phyloP scores from a whole-genome alignment of 2,888 invertebrate genomes.

The Caenorhabditis sulstoni region DNA sequence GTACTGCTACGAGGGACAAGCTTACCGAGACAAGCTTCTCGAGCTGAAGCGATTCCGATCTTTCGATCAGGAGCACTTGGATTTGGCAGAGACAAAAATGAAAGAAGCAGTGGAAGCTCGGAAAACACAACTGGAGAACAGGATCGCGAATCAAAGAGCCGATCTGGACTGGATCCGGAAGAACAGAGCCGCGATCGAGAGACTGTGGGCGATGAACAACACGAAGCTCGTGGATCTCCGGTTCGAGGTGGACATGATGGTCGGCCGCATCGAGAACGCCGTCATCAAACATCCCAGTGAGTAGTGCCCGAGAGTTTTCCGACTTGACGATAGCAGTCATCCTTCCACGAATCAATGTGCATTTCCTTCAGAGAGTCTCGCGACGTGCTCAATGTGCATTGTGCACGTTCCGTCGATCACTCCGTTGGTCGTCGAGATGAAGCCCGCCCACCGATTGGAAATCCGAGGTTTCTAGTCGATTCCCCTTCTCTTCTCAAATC shows the following conservation, averaged over 20 bases:
- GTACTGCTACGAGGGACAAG: not conserved
- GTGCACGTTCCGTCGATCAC: slow-evolving; percentile 14
- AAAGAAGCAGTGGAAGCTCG: not conserved
- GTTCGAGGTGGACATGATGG: slow-evolving; percentile 19
- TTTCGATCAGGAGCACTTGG: slow-evolving; percentile 3
- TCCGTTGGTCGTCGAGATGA: slow-evolving; percentile 17
- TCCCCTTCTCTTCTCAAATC: not conserved
- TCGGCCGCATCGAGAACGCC: slow-evolving; percentile 7
- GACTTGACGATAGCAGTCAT: not conserved
- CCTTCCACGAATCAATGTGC: not conserved
- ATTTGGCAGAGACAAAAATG: not conserved
- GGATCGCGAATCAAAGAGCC: slow-evolving; percentile 20
- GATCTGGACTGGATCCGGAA: slow-evolving; percentile 38
- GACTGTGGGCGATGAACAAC: slow-evolving; percentile 1
- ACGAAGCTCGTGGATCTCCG: slow-evolving; percentile 3
- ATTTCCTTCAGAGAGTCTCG: slow-evolving; percentile 10
- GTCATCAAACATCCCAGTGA: slow-evolving; percentile 31
- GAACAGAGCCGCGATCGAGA: slow-evolving; percentile 18
- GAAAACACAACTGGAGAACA: not conserved
- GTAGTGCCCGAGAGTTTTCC: too few species aligned
- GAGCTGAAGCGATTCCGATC: slow-evolving; percentile 16
- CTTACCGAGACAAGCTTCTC: slow-evolving; percentile 2
- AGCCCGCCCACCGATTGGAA: slow-evolving; percentile 19
- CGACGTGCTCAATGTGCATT: not conserved
- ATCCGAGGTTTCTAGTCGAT: slow-evolving; percentile 10